Base-by-base conservation (phyloP, 2,113 vertebrate species). In the Chaetura pelagica region DNA sequence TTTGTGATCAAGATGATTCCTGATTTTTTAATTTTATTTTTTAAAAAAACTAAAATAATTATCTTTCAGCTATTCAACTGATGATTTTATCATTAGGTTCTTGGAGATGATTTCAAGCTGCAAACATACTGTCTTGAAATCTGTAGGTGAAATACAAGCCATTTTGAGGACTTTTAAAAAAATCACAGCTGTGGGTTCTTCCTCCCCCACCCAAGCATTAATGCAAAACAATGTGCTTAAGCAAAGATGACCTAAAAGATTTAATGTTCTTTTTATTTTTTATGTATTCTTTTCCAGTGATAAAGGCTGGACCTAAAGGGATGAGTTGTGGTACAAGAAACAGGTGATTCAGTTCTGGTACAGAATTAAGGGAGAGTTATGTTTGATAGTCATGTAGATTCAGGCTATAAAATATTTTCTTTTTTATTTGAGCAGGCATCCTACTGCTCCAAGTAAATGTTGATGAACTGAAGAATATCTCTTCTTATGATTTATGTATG, bases 231-330 rank as follows among this genome's bases (percentile, higher is more conserved):
- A 11, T 23, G 3, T 48, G 7, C 15, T 55, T 55, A 57, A 84
- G 35, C 20, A 42, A 18, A 66, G 61, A 4, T 30, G 10, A 49
- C 8, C 27, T 73, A 17, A 52, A 68, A 59, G 26, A 16, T 59
- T 29, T 38, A 10, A 16, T 52, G 4, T 55, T 42, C 27, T 62
- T 46, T n/a, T 44, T 80, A 27, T 64, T 81, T 18, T 81, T 23
- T 46, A 6, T 2, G 0, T 67, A 4, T 58, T 68, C 12, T 63
- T 2, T 81, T 15, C 2, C 10, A 40, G 0, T 66, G 18, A 64
- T 44, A 74, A 58, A 61, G 26, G n/a, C 15, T 51, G n/a, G 84
- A 90, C 61, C 16, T 63, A 26, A 69, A 54, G 17, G 40, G 3
- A 15, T 81, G 17, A 52, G 21, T 81, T 84, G 12, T 2, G 8